A percentile compares a stretch with the other conserved stretches of the same genome.
phyloP scores from a whole-genome alignment of 2,113 vertebrate genomes.

The Sorex fumeus region DNA sequence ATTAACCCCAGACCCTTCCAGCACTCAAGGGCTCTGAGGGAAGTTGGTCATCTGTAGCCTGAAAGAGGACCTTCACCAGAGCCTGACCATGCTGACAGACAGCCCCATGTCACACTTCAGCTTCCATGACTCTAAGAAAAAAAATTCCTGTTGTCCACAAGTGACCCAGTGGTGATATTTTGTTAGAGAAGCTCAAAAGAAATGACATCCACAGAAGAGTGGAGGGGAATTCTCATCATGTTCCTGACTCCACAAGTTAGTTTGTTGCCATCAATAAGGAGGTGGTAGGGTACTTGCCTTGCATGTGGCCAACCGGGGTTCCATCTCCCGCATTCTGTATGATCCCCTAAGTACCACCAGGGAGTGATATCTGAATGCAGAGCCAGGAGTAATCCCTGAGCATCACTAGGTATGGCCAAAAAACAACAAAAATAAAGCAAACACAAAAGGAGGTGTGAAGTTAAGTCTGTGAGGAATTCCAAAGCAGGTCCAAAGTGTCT shows the following conservation, averaged over 20 bases:
- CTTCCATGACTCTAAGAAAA: not conserved
- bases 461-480: not conserved
- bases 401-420: too few species aligned
- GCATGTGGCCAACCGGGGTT: too few species aligned
- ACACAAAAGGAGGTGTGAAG: not conserved
- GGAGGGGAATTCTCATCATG: not conserved
- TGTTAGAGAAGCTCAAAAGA: not conserved
- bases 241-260: not conserved
- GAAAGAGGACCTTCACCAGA: not conserved
- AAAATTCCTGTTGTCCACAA: not conserved
- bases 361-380: too few species aligned
- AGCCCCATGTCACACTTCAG: not conserved
- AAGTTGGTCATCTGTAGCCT: not conserved
- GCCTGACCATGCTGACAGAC: rapidly evolving
- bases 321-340: too few species aligned
- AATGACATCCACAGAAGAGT: not conserved
- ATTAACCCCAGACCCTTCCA: not conserved
- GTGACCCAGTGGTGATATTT: not conserved
- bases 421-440: too few species aligned
- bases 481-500: not conserved
- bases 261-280: not conserved
- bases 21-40: not conserved
- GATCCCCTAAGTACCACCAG: too few species aligned
- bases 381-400: too few species aligned
- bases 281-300: too few species aligned